These are phyloP conservation scores for Subacronicta megacephala DNA, from an alignment of 2,888 invertebrate species.

Conservation along the genomic window DNA sequence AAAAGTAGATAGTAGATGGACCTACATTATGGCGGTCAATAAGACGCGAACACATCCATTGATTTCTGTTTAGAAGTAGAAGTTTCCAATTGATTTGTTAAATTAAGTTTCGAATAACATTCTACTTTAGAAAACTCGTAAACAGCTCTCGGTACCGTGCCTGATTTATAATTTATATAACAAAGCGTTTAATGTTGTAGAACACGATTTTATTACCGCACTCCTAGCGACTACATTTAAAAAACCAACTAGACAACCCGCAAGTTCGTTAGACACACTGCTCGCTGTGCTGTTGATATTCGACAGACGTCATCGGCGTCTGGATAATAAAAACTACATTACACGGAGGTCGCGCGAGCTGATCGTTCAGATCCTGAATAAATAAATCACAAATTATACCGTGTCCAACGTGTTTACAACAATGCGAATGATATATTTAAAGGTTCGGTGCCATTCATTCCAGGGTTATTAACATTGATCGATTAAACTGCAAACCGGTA, in stretches of 20 bases:
- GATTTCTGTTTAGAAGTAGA: not conserved
- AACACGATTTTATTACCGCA: slow-evolving; percentile 42
- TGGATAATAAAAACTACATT: slow-evolving; percentile 67
- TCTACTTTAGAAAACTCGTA: not conserved
- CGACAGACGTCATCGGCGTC: slow-evolving; percentile 51
- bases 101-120: not conserved
- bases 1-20: too few relatives aligned
- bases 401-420: slow-evolving; percentile 61
- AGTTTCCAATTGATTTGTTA: not conserved
- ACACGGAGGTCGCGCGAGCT: slow-evolving; percentile 66
- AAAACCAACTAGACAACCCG: slow-evolving; percentile 40
- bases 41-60: not conserved
- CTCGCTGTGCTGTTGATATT: slow-evolving; percentile 39
- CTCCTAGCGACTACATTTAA: slow-evolving; percentile 30
- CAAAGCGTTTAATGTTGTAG: slow-evolving; percentile 39
- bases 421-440: slow-evolving; percentile 61
- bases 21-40: too few relatives aligned
- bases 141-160: not conserved
- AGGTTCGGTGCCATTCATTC: slow-evolving; percentile 25
- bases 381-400: slow-evolving; percentile 66
- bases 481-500: not conserved
- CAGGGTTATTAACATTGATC: slow-evolving; percentile 15
- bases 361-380: slow-evolving; percentile 67
- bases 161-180: slow-evolving; percentile 16
- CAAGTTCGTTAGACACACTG: slow-evolving; percentile 38